Percentiles rank a stretch among this genome's conserved stretches.
Evolutionary conservation across 2,113 vertebrate genomes (phyloP).

Genomic region (Zosterops pallidus): DNA sequence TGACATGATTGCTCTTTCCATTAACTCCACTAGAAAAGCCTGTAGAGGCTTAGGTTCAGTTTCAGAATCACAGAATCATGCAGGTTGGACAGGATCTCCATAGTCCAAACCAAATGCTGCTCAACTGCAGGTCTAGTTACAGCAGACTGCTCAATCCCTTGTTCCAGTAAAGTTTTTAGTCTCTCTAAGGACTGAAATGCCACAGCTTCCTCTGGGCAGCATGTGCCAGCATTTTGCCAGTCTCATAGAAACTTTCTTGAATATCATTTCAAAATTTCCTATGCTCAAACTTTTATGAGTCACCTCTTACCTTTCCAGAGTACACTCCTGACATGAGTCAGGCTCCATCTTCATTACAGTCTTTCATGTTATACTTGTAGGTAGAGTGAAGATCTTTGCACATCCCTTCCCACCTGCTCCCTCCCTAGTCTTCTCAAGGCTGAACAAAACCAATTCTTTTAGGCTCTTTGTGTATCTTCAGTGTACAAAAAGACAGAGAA

Average conservation of each 20-base stretch:
- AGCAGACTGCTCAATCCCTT: background rate
- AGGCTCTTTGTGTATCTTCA: background rate
- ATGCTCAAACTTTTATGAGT: background rate
- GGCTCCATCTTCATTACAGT: background rate
- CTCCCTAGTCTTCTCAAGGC: background rate
- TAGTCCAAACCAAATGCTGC: background rate
- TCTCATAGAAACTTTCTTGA: background rate
- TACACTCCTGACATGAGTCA: background rate
- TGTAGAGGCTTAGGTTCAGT: background rate
- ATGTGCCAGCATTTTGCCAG: background rate
- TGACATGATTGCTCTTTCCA: accelerated
- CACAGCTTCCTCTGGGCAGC: background rate
- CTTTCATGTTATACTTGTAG: background rate
- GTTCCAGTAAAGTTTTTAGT: background rate
- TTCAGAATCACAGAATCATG: background rate
- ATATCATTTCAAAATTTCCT: background rate
- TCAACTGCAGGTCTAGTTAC: background rate
- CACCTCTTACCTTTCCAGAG: background rate
- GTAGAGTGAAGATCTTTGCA: background rate
- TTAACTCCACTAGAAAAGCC: background rate
- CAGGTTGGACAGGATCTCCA: background rate
- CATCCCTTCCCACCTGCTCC: accelerated
- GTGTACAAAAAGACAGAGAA: background rate
- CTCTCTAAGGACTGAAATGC: background rate
- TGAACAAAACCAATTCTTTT: background rate